Percentiles rank a stretch among this genome's conserved stretches.
Evolutionary conservation across 1,140 invertebrate genomes (phyloP).

Genomic region (Sinella curviseta): DNA sequence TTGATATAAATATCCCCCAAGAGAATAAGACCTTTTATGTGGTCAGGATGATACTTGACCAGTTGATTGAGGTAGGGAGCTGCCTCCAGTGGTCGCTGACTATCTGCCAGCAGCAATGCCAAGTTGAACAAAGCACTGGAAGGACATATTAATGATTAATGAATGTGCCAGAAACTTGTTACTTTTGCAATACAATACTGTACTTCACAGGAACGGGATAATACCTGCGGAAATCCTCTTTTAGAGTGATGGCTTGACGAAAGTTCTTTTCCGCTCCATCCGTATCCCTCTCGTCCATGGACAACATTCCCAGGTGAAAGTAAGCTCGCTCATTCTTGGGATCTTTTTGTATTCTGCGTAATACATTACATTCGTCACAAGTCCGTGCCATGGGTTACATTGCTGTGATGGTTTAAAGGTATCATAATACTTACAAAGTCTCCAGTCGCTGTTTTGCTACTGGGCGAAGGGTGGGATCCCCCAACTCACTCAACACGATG

Average conservation of each 20-base stretch:
- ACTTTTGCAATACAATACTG: not conserved
- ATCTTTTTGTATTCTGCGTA: slow-evolving; percentile 74
- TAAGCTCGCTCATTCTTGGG: slow-evolving; percentile 78
- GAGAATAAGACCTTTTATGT: slow-evolving; percentile 90
- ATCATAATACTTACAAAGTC: too few species aligned
- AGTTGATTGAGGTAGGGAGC: slow-evolving; percentile 89
- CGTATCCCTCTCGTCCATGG: slow-evolving; percentile 89
- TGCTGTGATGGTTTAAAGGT: too few species aligned
- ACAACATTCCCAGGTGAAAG: slow-evolving; percentile 94
- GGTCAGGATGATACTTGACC: slow-evolving; percentile 86
- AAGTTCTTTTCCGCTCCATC: slow-evolving; percentile 87
- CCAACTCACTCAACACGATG: slow-evolving; percentile 86
- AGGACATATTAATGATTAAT: slow-evolving; percentile 59
- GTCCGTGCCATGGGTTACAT: too few species aligned
- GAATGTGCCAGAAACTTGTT: slow-evolving; percentile 46
- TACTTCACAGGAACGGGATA: not conserved
- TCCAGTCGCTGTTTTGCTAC: slow-evolving; percentile 76
- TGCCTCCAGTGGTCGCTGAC: slow-evolving; percentile 83
- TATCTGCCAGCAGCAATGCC: slow-evolving; percentile 83
- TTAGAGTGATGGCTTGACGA: slow-evolving; percentile 75
- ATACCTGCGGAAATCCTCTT: slow-evolving; percentile 47
- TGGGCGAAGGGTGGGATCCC: slow-evolving; percentile 73
- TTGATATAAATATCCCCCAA: slow-evolving; percentile 96
- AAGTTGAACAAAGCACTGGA: slow-evolving; percentile 92
- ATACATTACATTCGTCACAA: too few species aligned